Conservation (phyloP, 2,113 vertebrate species). For the Tapirus terrestris region DNA sequence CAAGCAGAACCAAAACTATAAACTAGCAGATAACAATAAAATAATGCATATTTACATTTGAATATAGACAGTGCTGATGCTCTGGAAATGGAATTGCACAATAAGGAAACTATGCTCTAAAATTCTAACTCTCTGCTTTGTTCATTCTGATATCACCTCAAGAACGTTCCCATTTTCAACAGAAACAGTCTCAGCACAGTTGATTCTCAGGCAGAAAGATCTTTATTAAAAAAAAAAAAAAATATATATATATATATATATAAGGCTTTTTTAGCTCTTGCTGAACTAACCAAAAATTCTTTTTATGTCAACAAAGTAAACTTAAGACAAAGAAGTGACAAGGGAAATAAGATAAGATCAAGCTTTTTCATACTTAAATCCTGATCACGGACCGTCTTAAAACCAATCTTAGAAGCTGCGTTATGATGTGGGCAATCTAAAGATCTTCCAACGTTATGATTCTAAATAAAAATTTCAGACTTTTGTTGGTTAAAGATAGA, state of each 20-base stretch:
- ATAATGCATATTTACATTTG: neutral
- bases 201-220: neutral
- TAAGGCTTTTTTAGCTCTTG: neutral
- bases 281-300: slow-evolving; percentile 34
- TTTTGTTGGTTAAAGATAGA: slow-evolving; percentile 15
- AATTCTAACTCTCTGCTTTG: neutral
- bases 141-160: neutral
- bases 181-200: neutral
- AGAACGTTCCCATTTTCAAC: neutral
- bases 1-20: neutral
- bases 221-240: neutral
- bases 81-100: neutral
- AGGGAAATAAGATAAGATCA: neutral
- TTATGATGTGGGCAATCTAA: neutral
- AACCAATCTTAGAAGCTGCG: neutral
- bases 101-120: neutral
- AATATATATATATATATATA: neutral
- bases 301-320: slow-evolving; percentile 21
- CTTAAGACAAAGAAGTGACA: neutral
- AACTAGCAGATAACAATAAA: neutral
- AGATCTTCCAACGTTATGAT: neutral
- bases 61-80: neutral
- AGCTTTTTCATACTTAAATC: slow-evolving; percentile 17
- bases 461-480: neutral
- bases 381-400: neutral